Evolutionary conservation across 2,113 vertebrate genomes (phyloP), one percentile per base, ranked within the genome.

Genomic region (Rhinoptilus africanus): DNA sequence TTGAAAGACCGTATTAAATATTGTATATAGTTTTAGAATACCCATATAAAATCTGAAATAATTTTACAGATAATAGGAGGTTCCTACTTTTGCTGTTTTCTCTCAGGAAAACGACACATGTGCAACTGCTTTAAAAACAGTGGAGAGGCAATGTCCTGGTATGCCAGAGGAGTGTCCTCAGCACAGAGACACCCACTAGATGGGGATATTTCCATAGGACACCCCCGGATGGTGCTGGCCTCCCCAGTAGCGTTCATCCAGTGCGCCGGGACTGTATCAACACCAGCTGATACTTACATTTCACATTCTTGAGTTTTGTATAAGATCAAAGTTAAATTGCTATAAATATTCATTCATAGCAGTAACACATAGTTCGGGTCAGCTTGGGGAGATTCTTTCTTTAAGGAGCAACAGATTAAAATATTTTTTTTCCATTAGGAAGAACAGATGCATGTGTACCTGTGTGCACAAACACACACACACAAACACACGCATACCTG

Each of bases 131-230:
- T 9, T 20, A 20, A 14, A 15, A 41, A 6, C 14, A 32, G 64
- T 1, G 26, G 32, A 6, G 45, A 28, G 10, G 27, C 35, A 30
- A 6, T 8, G 48, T 24, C 19, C 32, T 12, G 39, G 12, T 35
- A 23, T 0, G 12, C 9, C 60, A 45, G 35, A 77, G 50, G 23
- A 39, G 14, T 6, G 26, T 51, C 76, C n/a, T 30, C 14, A 54
- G 63, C 81, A 34, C 48, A 15, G 28, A 34, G 66, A 88, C 77
- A 22, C 48, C 96, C 98, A 95, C 97, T 92, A 97, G 98, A 88
- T 96, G 98, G 98, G 60, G 94, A 59, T 97, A 91, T 96, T 92
- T 73, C 62, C 97, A 39, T 2, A 34, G 88, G 32, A 93, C 73
- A 5, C 30, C 87, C 71, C 45, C 4, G 66, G 51, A 43, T 20